Evolutionary conservation across 2,797 vertebrate species (phyloP), one percentile per base, ranked within the genome.

Genomic region (Erpetoichthys calabaricus): DNA sequence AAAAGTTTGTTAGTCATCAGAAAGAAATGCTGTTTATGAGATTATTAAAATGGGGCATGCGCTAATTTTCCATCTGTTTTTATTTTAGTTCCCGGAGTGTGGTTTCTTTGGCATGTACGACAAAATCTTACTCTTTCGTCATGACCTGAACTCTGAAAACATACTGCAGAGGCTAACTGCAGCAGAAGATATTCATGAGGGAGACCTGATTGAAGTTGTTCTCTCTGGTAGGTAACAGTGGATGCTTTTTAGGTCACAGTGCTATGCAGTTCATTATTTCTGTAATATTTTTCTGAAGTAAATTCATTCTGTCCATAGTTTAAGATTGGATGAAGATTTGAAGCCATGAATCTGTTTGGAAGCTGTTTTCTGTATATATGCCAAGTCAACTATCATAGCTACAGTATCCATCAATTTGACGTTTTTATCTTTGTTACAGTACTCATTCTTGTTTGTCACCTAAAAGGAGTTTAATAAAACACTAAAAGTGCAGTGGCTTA

Each of bases 71-170:
- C 62, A 61, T 25, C 45, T 61, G 63, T 74, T 68, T 70, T 46
- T 62, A 4, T 70, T 72, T 53, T 79, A 94, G 91, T 93, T 94
- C 71, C 94, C 94, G 58, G 94, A 98, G 82, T 97, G 94, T 64
- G 94, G 94, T 68, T 98, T 98, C 81, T 97, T 97, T 67, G 94
- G 94, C 73, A 95, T 98, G 92, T 97, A 97, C 65, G 94, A 98
- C 82, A 98, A 98, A 84, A 97, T 98, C 82, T 84, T 98, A 67
- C 86, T 98, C 62, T 98, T 98, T 73, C 94, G 94, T 68, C 94
- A 98, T 74, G 81, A 98, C 80, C 79, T 97, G 75, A 93, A 80
- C 60, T 93, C 94, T 10, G 92, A 97, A 69, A 98, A 98, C 84
- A 96, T 98, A 84, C 85, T 98, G 78, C 94, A 96, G 81, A 83